A percentile compares a stretch with the other conserved stretches of the same genome.
These are phyloP conservation scores for Polietes domitor DNA, from an alignment of 2,888 invertebrate species.

Conservation along the genomic window DNA sequence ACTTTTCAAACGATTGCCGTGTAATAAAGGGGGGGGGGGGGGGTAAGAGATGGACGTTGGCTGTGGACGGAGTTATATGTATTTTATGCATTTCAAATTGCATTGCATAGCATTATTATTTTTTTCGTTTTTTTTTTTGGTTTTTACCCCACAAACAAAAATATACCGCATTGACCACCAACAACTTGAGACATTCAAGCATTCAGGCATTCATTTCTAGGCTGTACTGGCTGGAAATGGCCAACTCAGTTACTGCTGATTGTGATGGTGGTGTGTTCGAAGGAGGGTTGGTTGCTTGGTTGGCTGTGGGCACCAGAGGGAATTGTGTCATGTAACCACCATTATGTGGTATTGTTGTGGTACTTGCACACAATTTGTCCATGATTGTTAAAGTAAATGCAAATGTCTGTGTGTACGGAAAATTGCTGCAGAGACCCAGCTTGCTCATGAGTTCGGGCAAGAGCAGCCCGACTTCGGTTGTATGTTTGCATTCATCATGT, in stretches of 20 bases:
- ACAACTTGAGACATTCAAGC: constrained; percentile 60
- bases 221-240: neutral
- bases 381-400: constrained; percentile 39
- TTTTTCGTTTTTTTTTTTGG: neutral
- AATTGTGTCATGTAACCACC: constrained; percentile 30
- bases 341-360: constrained; percentile 60
- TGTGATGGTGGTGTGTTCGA: neutral
- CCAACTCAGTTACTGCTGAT: neutral
- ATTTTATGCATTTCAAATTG: constrained; percentile 24
- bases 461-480: neutral
- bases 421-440: constrained; percentile 3
- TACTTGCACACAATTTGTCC: constrained; percentile 56
- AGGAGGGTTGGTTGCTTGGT: neutral
- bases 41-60: neutral
- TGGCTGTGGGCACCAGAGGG: neutral
- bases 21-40: neutral
- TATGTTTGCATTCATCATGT: neutral
- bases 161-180: constrained; percentile 60
- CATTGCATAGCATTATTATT: constrained; percentile 17
- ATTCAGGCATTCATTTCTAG: constrained; percentile 46
- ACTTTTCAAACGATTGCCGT: too few species aligned
- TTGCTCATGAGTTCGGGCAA: neutral
- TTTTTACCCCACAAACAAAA: neutral
- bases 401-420: neutral
- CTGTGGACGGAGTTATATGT: neutral